Evolutionary conservation across 2,888 invertebrate genomes (phyloP), one percentile per base, ranked within the genome.

Genomic region (Tachystola acroxantha): DNA sequence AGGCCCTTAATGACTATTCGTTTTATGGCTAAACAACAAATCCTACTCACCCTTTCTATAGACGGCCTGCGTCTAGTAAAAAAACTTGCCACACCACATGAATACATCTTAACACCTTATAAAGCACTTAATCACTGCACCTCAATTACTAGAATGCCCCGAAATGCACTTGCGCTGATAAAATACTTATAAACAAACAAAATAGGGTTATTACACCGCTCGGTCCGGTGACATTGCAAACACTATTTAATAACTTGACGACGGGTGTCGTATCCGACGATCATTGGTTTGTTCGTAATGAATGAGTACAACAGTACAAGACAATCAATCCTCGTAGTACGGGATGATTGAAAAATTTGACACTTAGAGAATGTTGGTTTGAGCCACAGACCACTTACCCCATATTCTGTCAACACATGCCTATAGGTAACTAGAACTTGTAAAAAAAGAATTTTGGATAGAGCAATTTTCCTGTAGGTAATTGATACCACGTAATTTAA

Each of bases 81-180:
- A 45, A 85, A 85, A 5, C 70, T 68, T 10, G 79, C 74, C 34
- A 84, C 69, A 6, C 78, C 72, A 49, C 79, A 80, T 57, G 78
- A 51, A 60, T 82, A 84, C 82, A 84, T 78, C 20, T 38, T 36
- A n/a, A n/a, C n/a, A 22, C 20, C 32, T 16, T n/a, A n/a, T n/a
- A n/a, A 20, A 20, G n/a, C 9, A 24, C 9, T n/a, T 9, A 24
- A 24, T 24, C n/a, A 24, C 24, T 24, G 3, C 24, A 24, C 24
- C 24, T 7, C 7, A 9, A 24, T n/a, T n/a, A n/a, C n/a, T n/a
- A 24, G 24, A 9, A 24, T 24, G 9, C 3, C 24, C 16, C 16
- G 16, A 16, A 4, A 16, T 4, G 6, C 16, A 16, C 3, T 24
- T 4, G 6, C 16, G 6, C 3, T 24, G 24, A 24, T 24, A 24